Conservation (phyloP, 2,113 vertebrate genomes). For the Albula goreensis region DNA sequence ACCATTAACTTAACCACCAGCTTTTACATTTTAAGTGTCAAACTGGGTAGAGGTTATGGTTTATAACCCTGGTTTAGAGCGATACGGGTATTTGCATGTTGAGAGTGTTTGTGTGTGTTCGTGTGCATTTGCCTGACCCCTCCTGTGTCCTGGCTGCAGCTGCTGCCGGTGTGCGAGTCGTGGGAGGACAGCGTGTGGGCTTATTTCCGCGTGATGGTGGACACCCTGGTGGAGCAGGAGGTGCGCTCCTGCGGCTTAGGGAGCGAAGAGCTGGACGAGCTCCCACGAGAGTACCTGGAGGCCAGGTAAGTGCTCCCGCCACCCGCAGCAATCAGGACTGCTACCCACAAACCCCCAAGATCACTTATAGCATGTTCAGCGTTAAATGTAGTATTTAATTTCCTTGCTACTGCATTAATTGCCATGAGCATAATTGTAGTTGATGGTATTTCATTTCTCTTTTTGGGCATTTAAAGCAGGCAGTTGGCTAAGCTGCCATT, state of each 20-base stretch:
- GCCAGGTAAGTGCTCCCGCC: slow-evolving; percentile 76
- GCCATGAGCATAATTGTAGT: too few species aligned
- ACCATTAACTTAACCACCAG: too few species aligned
- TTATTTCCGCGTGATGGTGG: slow-evolving; percentile 92
- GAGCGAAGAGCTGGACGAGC: slow-evolving; percentile 79
- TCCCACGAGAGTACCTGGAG: slow-evolving; percentile 89
- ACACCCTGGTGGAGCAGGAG: slow-evolving; percentile 92
- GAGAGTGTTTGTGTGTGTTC: slow-evolving; percentile 13
- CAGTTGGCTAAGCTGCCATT: too few species aligned
- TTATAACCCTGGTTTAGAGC: too few species aligned
- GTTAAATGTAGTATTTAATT: too few species aligned
- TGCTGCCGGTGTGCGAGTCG: slow-evolving; percentile 89
- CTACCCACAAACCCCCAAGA: neutral
- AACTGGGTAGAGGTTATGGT: too few species aligned
- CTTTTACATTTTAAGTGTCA: too few species aligned
- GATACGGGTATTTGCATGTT: neutral
- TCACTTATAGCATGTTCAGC: too few species aligned
- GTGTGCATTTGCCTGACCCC: slow-evolving; percentile 2
- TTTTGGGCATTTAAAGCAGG: too few species aligned
- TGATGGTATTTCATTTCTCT: too few species aligned
- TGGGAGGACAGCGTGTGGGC: slow-evolving; percentile 98
- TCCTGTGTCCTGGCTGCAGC: slow-evolving; percentile 54
- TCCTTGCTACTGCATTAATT: too few species aligned
- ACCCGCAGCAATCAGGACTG: neutral
- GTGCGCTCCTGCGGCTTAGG: slow-evolving; percentile 82